These are phyloP conservation scores for Hirundichthys speculiger DNA, from an alignment of 2,113 vertebrate genomes.

Conservation along the genomic window DNA sequence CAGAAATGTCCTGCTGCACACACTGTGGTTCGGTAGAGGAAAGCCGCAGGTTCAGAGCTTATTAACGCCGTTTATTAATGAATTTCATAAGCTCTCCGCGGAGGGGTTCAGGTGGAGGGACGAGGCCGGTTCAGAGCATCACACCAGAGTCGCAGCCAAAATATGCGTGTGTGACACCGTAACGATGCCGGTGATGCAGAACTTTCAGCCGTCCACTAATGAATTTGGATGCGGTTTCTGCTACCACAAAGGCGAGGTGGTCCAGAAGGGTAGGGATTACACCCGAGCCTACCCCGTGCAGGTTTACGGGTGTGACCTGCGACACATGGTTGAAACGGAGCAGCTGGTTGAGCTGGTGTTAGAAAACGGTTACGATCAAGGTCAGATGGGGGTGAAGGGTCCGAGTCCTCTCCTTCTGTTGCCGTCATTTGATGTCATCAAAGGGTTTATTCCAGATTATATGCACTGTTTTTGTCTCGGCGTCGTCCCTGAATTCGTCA, in stretches of 20 bases:
- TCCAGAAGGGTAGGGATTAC: background rate
- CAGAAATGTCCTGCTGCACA: constrained; percentile 18
- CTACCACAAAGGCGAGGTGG: constrained; percentile 30
- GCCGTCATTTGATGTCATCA: constrained; percentile 18
- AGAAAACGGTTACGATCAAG: background rate
- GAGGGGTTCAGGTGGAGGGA: constrained; percentile 19
- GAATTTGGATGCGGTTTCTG: constrained; percentile 21
- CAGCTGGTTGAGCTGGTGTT: constrained; percentile 8
- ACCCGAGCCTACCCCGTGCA: constrained; percentile 9
- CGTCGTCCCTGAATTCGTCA: constrained; percentile 16
- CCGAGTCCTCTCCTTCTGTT: constrained; percentile 14
- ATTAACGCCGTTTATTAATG: constrained; percentile 24
- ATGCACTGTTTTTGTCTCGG: constrained; percentile 27
- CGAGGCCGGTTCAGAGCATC: background rate
- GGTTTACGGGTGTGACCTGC: constrained; percentile 2
- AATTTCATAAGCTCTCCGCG: constrained; percentile 17
- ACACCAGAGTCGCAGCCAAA: constrained; percentile 3
- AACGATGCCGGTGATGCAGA: constrained; percentile 7
- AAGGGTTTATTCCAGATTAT: constrained; percentile 20
- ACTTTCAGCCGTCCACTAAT: constrained; percentile 5
- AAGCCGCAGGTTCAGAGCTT: constrained; percentile 17
- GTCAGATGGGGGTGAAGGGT: constrained; percentile 25
- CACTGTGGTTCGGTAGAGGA: constrained; percentile 24
- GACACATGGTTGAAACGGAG: constrained; percentile 10
- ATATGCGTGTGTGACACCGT: background rate